phyloP scores from a whole-genome alignment of 2,113 vertebrate genomes.

The Tupaia chinensis region DNA sequence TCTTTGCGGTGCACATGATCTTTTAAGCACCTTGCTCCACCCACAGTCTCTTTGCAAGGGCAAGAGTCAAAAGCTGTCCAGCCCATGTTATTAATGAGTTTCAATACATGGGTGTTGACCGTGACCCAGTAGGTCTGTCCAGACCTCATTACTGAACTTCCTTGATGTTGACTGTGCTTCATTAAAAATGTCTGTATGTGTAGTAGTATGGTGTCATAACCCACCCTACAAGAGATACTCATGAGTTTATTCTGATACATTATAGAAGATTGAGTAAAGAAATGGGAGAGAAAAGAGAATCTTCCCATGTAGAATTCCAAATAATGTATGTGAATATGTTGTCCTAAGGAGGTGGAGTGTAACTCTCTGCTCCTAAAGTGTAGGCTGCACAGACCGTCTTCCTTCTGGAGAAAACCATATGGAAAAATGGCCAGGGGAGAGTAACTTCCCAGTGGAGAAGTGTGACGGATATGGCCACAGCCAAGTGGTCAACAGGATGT shows the following conservation, averaged over 20 bases:
- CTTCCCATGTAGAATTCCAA: neutral
- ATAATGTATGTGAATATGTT: neutral
- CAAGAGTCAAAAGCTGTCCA: neutral
- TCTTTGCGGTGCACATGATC: neutral
- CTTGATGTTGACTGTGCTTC: neutral
- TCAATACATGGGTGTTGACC: neutral
- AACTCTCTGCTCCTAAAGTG: neutral
- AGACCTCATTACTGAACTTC: neutral
- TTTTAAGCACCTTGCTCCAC: neutral
- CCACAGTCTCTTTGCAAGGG: neutral
- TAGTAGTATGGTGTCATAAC: neutral
- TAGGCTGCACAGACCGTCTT: neutral
- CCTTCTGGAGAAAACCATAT: neutral
- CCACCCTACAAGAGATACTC: neutral
- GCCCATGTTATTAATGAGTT: neutral
- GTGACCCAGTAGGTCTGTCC: neutral
- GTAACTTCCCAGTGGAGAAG: neutral
- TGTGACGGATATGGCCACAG: accelerated
- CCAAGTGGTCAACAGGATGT: too few relatives aligned
- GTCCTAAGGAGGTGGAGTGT: neutral
- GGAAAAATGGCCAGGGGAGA: neutral
- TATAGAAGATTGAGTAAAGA: neutral
- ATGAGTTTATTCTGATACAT: neutral
- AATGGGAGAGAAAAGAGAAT: neutral
- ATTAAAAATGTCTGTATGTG: neutral